Percentiles rank a stretch among this genome's conserved stretches.
Evolutionary conservation across 1,140 invertebrate species (phyloP).

Genomic region (Phocides pigmalion): DNA sequence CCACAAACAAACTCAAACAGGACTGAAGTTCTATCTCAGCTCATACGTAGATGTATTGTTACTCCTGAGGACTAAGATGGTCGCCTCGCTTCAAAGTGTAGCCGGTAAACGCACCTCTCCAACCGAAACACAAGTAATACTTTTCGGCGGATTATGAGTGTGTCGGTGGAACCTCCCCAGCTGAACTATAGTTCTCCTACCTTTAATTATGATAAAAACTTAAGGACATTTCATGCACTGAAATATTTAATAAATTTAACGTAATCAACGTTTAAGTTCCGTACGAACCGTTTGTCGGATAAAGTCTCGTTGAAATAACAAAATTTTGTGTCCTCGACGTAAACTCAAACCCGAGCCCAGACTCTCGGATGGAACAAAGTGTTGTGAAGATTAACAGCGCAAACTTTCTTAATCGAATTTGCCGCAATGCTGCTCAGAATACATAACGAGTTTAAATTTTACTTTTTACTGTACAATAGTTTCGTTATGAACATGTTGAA

Average conservation of each 20-base stretch:
- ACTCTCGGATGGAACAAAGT: neutral
- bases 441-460: constrained; percentile 4
- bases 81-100: too few species aligned
- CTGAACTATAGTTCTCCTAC: too few species aligned
- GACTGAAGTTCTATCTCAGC: too few species aligned
- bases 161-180: too few species aligned
- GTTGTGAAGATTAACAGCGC: constrained; percentile 2
- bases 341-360: constrained; percentile 7
- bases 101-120: too few species aligned
- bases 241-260: constrained; percentile 4
- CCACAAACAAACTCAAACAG: too few species aligned
- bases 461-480: neutral
- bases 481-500: neutral
- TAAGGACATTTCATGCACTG: neutral
- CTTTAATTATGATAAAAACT: too few species aligned
- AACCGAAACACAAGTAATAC: too few species aligned
- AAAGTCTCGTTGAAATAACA: constrained; percentile 1
- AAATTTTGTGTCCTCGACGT: neutral
- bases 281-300: neutral
- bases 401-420: constrained; percentile 23
- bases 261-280: neutral
- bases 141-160: too few species aligned
- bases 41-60: too few species aligned
- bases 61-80: too few species aligned
- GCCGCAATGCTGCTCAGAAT: constrained; percentile 3